phyloP scores from a whole-genome alignment of 2,113 vertebrate species.

The Antennarius striatus region DNA sequence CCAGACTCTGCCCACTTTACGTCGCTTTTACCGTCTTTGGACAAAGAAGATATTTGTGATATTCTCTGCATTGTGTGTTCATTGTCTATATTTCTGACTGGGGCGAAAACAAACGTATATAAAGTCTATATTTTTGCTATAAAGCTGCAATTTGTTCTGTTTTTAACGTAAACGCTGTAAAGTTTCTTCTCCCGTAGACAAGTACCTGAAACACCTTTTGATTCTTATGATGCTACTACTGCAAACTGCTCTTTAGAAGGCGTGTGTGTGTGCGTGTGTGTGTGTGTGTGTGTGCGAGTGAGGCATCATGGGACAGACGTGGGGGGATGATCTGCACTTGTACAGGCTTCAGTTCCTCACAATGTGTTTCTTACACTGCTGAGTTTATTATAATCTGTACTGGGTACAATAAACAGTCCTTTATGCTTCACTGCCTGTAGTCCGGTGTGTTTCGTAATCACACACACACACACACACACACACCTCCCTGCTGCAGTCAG shows the following conservation, averaged over 20 bases:
- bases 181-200: conserved; percentile 66
- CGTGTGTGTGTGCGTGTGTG: conserved; percentile 16
- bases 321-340: conserved; percentile 69
- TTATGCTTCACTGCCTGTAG: conserved; percentile 72
- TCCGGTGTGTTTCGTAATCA: conserved; percentile 55
- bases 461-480: neutral
- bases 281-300: conserved; percentile 17
- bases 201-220: conserved; percentile 49
- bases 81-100: conserved; percentile 61
- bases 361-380: conserved; percentile 88
- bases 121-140: conserved; percentile 86
- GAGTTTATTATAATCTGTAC: conserved; percentile 93
- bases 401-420: conserved; percentile 95
- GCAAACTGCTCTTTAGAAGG: conserved; percentile 52
- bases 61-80: conserved; percentile 67
- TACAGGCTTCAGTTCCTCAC: conserved; percentile 68
- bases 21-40: conserved; percentile 73
- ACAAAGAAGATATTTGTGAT: conserved; percentile 74
- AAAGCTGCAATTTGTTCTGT: conserved; percentile 77
- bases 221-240: conserved; percentile 44
- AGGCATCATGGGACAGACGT: neutral
- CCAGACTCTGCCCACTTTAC: conserved; percentile 61
- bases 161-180: conserved; percentile 79
- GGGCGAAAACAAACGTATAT: conserved; percentile 70
- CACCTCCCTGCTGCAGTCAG: conserved; percentile 25